Conservation (phyloP, 2,797 vertebrate genomes). For the Melanogrammus aeglefinus region DNA sequence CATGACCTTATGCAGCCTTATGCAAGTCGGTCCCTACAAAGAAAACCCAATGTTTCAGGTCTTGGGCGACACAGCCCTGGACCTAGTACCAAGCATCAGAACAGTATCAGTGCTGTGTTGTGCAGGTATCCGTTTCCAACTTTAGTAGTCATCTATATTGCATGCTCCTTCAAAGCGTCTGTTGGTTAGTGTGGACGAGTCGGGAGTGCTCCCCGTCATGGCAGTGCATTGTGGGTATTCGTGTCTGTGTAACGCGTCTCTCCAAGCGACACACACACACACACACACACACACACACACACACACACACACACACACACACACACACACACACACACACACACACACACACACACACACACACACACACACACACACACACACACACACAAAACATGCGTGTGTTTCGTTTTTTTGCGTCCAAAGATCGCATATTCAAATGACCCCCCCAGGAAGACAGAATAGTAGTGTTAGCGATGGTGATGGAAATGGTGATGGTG, state of each 20-base stretch:
- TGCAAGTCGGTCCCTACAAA: too few species aligned
- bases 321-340: too few species aligned
- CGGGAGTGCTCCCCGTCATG: background rate
- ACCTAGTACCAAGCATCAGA: too few species aligned
- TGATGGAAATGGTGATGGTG: background rate
- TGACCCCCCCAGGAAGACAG: background rate
- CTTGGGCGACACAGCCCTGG: background rate
- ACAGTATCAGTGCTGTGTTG: background rate
- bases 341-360: too few species aligned
- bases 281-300: too few species aligned
- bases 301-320: too few species aligned
- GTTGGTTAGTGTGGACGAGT: background rate
- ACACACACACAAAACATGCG: too few species aligned
- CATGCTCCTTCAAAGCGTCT: background rate
- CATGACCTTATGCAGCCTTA: too few species aligned
- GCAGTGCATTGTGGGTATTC: background rate
- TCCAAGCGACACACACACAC: background rate
- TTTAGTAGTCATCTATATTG: background rate
- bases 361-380: too few species aligned
- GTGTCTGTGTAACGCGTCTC: background rate
- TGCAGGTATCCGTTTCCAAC: too few species aligned
- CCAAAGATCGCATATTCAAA: background rate
- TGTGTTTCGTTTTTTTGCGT: background rate
- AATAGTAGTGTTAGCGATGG: background rate
- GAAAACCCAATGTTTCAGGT: background rate